Percentiles rank a stretch among this genome's conserved stretches.
These are phyloP conservation scores for Tragelaphus buxtoni DNA, from an alignment of 2,113 vertebrate species.

Conservation along the genomic window DNA sequence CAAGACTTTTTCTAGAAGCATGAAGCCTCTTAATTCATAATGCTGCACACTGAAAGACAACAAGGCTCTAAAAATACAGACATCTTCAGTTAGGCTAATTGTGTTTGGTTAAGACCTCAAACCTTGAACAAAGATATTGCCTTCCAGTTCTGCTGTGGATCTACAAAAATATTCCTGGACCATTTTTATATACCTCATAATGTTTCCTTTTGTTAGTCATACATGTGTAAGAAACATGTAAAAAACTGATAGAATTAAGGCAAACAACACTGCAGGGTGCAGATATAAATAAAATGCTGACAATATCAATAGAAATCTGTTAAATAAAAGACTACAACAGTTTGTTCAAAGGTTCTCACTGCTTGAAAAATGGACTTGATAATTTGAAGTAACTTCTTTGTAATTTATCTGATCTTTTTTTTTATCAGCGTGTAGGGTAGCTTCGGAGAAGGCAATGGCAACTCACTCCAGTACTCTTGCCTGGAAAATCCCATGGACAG, in stretches of 20 bases:
- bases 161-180: neutral
- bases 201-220: neutral
- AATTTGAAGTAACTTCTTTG: neutral
- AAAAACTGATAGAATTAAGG: neutral
- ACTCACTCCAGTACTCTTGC: too few relatives aligned
- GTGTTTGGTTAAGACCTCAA: neutral
- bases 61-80: neutral
- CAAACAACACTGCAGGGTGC: neutral
- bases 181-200: neutral
- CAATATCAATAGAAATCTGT: neutral
- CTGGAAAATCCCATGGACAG: too few relatives aligned
- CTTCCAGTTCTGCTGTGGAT: neutral
- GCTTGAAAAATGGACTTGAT: neutral
- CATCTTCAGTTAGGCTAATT: neutral
- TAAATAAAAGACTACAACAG: neutral
- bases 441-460: neutral
- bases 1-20: neutral
- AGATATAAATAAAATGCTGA: neutral
- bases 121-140: neutral
- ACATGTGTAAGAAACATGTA: neutral
- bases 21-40: neutral
- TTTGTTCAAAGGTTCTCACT: neutral
- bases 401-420: slow-evolving; percentile 1
- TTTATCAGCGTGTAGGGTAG: neutral
- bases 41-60: neutral